Evolutionary conservation across 2,113 vertebrate species (phyloP), one percentile per base, ranked within the genome.

Genomic region (Oreochromis niloticus): DNA sequence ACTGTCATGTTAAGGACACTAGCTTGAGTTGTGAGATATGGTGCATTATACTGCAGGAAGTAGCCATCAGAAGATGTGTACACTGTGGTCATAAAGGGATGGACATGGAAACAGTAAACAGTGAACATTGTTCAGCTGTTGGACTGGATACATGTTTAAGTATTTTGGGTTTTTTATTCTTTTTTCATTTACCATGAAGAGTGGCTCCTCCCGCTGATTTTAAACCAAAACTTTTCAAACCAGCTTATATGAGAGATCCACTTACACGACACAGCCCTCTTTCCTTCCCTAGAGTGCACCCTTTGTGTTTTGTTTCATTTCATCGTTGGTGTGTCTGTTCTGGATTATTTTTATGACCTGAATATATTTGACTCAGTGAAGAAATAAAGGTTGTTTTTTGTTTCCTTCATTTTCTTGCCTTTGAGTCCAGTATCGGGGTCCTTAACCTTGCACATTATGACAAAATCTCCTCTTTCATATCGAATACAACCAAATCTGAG

Each of bases 151-250:
- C 24, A 57, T 57, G 55, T 57, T 57, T 30, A 57, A 30, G 56
- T 9, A 57, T 30, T 30, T 57, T 3, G 54, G 12, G 0, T 0
- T 57, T 4, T 14, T 30, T 2, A 57, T 3, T 3, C 4, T 8
- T 30, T 30, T 57, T 57, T 57, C 22, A 24, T 1, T 56, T 24
- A 55, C 24, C 52, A 54, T 54, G 22, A 30, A 57, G 24, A 7
- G 55, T 27, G 55, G 55, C 2, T 57, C 11, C 24, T 57, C 24
- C 3, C 30, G 2, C 24, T 16, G 56, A 30, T 16, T 57, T 57
- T 57, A 30, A 57, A 57, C 7, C 24, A 30, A 57, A 30, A 0
- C 24, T 30, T 24, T 59, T 24, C 24, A 5, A 59, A 30, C 56
- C 56, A 57, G 12, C 12, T 57, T 3, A 2, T 27, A 14, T 57